A percentile compares a stretch with the other conserved stretches of the same genome.
Evolutionary conservation across 2,888 invertebrate species (phyloP).

Genomic region (Parthenolecanium corni): DNA sequence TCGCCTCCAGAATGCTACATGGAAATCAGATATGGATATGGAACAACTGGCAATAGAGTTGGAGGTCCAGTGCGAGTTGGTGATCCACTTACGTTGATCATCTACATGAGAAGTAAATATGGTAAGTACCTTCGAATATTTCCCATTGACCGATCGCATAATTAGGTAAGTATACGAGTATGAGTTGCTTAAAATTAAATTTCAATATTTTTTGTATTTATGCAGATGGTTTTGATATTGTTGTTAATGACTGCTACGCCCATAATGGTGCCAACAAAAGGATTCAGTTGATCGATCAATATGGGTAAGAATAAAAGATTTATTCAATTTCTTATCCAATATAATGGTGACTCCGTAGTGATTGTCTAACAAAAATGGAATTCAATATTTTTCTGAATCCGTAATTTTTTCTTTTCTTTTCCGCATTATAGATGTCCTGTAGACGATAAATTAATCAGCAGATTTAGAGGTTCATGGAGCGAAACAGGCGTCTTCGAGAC

Average conservation of each 20-base stretch:
- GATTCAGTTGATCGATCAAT: slow-evolving; percentile 83
- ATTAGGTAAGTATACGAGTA: too few species aligned
- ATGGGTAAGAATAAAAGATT: slow-evolving; percentile 55
- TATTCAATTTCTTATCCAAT: slow-evolving; percentile 6
- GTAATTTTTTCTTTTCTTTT: slow-evolving; percentile 3
- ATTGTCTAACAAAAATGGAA: neutral
- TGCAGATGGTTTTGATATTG: slow-evolving; percentile 86
- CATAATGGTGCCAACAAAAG: slow-evolving; percentile 87
- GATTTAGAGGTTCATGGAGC: slow-evolving; percentile 87
- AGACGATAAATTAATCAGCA: slow-evolving; percentile 81
- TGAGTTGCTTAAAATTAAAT: neutral
- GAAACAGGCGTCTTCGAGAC: slow-evolving; percentile 83
- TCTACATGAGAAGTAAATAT: slow-evolving; percentile 89
- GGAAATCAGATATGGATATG: slow-evolving; percentile 87
- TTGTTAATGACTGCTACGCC: slow-evolving; percentile 86
- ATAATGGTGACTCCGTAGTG: neutral
- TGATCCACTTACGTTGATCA: slow-evolving; percentile 80
- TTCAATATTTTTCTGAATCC: neutral
- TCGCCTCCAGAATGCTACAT: slow-evolving; percentile 91
- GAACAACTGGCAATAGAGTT: slow-evolving; percentile 71
- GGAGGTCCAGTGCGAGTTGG: slow-evolving; percentile 84
- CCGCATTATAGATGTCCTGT: slow-evolving; percentile 76
- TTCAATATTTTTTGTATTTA: slow-evolving; percentile 31
- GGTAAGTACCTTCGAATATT: slow-evolving; percentile 46
- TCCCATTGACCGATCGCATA: neutral